Conservation (phyloP, 2,113 vertebrate species). For the Cairina moschata region DNA sequence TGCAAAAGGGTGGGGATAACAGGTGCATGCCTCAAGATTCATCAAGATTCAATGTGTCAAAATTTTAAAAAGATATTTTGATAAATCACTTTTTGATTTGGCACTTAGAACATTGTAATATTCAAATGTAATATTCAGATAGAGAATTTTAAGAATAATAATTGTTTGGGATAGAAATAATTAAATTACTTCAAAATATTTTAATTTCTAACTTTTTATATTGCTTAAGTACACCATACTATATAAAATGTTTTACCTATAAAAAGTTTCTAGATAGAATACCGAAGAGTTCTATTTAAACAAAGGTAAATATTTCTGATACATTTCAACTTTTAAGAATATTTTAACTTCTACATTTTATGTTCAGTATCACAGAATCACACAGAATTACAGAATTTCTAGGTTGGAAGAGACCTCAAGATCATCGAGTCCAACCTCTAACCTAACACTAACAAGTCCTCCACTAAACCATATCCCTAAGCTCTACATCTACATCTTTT, state of each 20-base stretch:
- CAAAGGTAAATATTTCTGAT: background rate
- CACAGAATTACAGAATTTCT: too few relatives aligned
- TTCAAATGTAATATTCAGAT: background rate
- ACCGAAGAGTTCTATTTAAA: background rate
- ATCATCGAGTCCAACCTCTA: too few relatives aligned
- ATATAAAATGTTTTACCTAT: background rate
- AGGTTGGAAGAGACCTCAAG: too few relatives aligned
- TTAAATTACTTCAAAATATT: background rate
- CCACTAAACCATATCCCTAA: too few relatives aligned
- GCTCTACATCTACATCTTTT: too few relatives aligned
- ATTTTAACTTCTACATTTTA: background rate
- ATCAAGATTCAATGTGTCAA: too few relatives aligned
- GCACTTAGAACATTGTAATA: background rate
- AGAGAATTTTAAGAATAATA: background rate
- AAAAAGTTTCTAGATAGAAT: background rate
- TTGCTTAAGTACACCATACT: background rate
- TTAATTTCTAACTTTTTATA: background rate
- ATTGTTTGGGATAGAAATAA: rapidly evolving
- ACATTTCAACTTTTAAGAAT: background rate
- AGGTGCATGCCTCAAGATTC: too few relatives aligned
- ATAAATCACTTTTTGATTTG: background rate
- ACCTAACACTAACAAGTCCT: too few relatives aligned
- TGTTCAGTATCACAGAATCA: background rate
- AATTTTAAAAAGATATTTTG: background rate
- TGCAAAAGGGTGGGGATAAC: too few relatives aligned